Evolutionary conservation across 2,113 vertebrate genomes (phyloP).

Genomic region (Prietella phreatophila): DNA sequence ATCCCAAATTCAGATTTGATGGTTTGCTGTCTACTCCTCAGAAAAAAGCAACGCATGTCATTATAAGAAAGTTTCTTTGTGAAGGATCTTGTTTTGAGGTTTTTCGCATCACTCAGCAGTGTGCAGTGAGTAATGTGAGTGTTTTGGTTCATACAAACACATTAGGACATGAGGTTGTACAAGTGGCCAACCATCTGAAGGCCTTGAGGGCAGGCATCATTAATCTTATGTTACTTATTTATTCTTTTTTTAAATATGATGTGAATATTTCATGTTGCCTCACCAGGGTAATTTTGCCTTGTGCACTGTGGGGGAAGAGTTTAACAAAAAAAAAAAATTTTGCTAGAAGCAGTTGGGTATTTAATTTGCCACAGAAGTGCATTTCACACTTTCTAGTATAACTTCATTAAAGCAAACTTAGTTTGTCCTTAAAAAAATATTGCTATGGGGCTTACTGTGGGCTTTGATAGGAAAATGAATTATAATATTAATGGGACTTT

Average conservation of each 20-base stretch:
- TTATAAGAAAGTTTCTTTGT: not conserved
- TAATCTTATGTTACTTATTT: not conserved
- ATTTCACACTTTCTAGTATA: not conserved
- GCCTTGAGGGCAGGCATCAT: not conserved
- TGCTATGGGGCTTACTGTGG: not conserved
- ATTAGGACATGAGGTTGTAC: constrained; percentile 2
- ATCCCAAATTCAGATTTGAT: not conserved
- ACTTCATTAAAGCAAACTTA: not conserved
- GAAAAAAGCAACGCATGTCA: not conserved
- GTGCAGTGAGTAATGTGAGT: not conserved
- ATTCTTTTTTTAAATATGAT: constrained; percentile 15
- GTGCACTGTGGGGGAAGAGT: not conserved
- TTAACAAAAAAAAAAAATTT: no score
- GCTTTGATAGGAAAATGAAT: not conserved
- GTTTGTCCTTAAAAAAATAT: not conserved
- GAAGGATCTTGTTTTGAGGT: not conserved
- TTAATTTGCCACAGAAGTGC: constrained; percentile 1
- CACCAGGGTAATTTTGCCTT: not conserved
- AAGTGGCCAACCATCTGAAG: constrained; percentile 46
- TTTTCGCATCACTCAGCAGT: not conserved
- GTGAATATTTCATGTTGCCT: constrained; percentile 9
- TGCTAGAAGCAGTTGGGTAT: not conserved
- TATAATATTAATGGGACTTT: not conserved
- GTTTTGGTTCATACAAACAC: not conserved
- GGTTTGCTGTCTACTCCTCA: not conserved